phyloP scores from a whole-genome alignment of 1,140 invertebrate species.

The Philaenus spumarius region DNA sequence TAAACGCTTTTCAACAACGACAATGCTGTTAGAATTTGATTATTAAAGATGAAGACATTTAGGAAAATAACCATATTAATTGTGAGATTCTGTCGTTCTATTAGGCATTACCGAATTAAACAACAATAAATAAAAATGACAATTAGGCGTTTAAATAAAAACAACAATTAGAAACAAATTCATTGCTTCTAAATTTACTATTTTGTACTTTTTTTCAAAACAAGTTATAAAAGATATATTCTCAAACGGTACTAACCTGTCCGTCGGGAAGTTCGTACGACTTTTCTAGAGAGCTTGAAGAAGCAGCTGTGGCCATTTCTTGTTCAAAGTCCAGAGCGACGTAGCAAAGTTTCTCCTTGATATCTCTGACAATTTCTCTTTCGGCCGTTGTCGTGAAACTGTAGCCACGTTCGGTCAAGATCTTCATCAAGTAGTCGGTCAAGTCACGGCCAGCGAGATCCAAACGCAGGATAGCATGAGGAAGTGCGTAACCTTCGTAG shows the following conservation, averaged over 20 bases:
- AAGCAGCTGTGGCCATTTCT: slow-evolving; percentile 88
- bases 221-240: too few species aligned
- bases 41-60: too few species aligned
- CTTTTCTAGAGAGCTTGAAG: slow-evolving; percentile 79
- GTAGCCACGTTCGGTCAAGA: slow-evolving; percentile 80
- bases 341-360: slow-evolving; percentile 90
- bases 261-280: slow-evolving; percentile 81
- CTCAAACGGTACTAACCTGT: slow-evolving; percentile 77
- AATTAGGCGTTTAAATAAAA: too few species aligned
- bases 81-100: too few species aligned
- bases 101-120: too few species aligned
- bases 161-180: too few species aligned
- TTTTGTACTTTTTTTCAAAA: too few species aligned
- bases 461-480: slow-evolving; percentile 79
- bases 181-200: too few species aligned
- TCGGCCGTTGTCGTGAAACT: slow-evolving; percentile 80
- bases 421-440: slow-evolving; percentile 89
- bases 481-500: slow-evolving; percentile 79
- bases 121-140: too few species aligned
- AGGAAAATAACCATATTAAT: too few species aligned
- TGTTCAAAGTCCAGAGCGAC: slow-evolving; percentile 91
- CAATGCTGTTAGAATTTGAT: too few species aligned
- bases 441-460: slow-evolving; percentile 84
- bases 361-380: slow-evolving; percentile 87
- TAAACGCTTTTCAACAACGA: too few species aligned